Evolutionary conservation across 1,140 invertebrate species (phyloP).

Genomic region (Danaus plexippus): DNA sequence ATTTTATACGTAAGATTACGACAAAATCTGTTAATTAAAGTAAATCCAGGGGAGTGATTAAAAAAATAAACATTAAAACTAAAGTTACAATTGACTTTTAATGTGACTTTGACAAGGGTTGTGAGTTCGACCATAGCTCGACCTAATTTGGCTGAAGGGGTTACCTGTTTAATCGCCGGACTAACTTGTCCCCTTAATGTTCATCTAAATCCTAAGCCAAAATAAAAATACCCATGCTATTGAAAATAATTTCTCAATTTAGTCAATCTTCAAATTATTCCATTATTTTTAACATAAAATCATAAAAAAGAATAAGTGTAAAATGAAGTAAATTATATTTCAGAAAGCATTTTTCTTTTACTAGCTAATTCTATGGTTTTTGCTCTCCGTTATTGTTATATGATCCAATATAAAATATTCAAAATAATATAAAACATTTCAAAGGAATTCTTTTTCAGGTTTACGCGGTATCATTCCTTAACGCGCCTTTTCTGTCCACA

Average conservation of each 20-base stretch:
- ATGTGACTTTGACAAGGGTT: conserved; percentile 28
- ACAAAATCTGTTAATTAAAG: no score
- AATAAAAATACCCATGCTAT: conserved; percentile 18
- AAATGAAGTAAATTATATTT: no score
- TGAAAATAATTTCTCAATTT: no score
- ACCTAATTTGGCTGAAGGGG: conserved; percentile 22
- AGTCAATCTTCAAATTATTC: no score
- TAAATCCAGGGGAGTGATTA: no score
- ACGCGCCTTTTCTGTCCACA: conserved; percentile 38
- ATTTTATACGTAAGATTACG: no score
- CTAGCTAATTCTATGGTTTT: neutral
- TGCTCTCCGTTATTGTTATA: conserved; percentile 15
- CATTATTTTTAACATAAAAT: no score
- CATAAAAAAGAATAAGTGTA: no score
- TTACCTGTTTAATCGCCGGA: conserved; percentile 22
- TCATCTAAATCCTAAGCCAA: conserved; percentile 18
- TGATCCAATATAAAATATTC: conserved; percentile 22
- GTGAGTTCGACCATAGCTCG: conserved; percentile 16
- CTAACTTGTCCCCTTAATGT: conserved; percentile 24
- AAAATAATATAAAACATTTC: conserved; percentile 29
- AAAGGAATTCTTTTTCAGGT: conserved; percentile 41
- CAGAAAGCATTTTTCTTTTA: no score
- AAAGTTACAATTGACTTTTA: conserved; percentile 26
- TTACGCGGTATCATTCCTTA: conserved; percentile 42
- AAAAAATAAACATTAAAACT: neutral